Evolutionary conservation across 2,888 invertebrate genomes (phyloP).

Genomic region (Lasioglossum leucozonium): DNA sequence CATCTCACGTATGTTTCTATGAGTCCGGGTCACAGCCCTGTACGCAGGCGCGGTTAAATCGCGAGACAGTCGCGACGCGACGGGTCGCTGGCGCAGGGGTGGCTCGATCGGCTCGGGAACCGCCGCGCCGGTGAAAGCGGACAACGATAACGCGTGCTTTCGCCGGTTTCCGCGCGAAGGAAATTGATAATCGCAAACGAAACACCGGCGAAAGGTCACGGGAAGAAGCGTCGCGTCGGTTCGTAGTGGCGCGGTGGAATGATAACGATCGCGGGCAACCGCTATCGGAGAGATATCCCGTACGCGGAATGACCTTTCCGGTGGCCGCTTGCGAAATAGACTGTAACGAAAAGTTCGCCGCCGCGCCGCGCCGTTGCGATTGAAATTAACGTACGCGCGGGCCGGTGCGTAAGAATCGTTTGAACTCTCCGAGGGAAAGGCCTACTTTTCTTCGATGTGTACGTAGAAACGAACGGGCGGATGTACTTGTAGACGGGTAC

Average conservation of each 20-base stretch:
- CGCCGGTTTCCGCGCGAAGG: neutral
- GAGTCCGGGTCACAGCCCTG: no score
- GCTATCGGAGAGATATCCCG: constrained; percentile 54
- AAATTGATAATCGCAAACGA: neutral
- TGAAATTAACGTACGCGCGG: constrained; percentile 67
- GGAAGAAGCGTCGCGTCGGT: neutral
- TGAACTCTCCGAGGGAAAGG: constrained; percentile 64
- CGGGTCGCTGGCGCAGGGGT: neutral
- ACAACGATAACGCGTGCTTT: constrained; percentile 8
- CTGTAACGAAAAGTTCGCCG: constrained; percentile 60
- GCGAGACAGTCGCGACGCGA: neutral
- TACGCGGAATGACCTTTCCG: constrained; percentile 60
- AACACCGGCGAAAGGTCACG: neutral
- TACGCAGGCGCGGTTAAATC: no score
- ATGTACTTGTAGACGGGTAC: constrained; percentile 20
- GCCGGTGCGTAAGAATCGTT: constrained; percentile 67
- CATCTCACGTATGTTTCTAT: no score
- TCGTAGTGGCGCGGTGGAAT: neutral
- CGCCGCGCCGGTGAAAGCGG: constrained; percentile 31
- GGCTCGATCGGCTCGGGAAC: constrained; percentile 11
- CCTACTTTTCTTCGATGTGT: constrained; percentile 64
- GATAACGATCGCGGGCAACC: constrained; percentile 50
- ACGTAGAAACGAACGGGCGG: neutral
- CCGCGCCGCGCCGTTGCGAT: no score
- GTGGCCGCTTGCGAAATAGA: constrained; percentile 60